Conservation (phyloP, 2,113 vertebrate genomes). For the Malurus alboscapulatus region DNA sequence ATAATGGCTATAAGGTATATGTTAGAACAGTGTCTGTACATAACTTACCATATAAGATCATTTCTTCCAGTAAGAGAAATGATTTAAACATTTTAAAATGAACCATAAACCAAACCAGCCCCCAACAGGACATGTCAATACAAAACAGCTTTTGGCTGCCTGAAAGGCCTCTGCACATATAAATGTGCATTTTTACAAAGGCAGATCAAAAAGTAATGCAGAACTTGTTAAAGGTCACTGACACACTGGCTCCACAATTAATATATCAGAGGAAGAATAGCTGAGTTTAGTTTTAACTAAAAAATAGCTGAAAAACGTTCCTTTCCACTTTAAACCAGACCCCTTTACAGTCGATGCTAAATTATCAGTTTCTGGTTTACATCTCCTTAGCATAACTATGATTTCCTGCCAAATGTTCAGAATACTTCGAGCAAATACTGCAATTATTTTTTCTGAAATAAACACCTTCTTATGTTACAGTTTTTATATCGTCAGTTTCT, state of each 20-base stretch:
- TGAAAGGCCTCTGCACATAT: background rate
- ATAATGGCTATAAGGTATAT: constrained; percentile 12
- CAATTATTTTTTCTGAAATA: constrained; percentile 69
- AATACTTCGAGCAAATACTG: constrained; percentile 61
- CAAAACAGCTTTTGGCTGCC: constrained; percentile 36
- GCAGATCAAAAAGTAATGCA: background rate
- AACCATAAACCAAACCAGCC: constrained; percentile 38
- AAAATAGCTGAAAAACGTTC: constrained; percentile 4
- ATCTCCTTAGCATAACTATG: constrained; percentile 49
- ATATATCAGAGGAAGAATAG: background rate
- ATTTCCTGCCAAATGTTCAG: constrained; percentile 55
- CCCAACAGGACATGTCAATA: constrained; percentile 26
- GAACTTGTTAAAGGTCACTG: background rate
- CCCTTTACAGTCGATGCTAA: constrained; percentile 52
- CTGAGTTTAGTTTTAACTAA: background rate
- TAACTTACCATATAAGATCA: constrained; percentile 40
- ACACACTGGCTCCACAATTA: background rate
- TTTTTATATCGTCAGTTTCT: constrained; percentile 52
- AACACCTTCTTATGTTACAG: constrained; percentile 65
- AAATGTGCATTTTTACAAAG: constrained; percentile 32
- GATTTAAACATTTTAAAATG: background rate
- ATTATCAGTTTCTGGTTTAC: constrained; percentile 69
- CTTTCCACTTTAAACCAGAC: constrained; percentile 17
- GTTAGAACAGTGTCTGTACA: background rate
- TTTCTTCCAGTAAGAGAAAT: constrained; percentile 38